These are phyloP conservation scores for Rhabdomys dilectus DNA, from an alignment of 2,113 vertebrate species.

Conservation along the genomic window DNA sequence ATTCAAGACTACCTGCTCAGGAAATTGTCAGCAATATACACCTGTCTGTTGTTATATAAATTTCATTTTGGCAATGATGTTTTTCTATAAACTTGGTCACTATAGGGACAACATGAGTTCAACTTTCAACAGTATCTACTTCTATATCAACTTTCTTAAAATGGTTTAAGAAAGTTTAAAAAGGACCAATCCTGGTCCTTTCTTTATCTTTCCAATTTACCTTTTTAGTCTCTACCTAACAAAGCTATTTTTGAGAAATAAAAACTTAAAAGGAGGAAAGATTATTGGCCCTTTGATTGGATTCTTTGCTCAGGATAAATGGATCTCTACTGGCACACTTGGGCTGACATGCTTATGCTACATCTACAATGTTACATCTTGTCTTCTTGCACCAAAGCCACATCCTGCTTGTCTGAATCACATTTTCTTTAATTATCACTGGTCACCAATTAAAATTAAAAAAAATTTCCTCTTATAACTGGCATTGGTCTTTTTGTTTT, in stretches of 20 bases:
- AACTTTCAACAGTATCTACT: constrained; percentile 8
- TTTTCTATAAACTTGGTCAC: background rate
- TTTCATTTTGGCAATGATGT: background rate
- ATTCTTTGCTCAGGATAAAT: background rate
- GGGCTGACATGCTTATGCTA: background rate
- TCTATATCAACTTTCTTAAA: background rate
- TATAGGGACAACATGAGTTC: background rate
- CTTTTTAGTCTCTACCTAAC: background rate
- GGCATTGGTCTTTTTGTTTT: background rate
- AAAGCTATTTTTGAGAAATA: background rate
- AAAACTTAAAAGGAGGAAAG: background rate
- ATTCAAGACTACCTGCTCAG: background rate
- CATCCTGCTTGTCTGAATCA: background rate
- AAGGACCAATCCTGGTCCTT: background rate
- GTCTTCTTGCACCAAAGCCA: background rate
- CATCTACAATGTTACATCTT: background rate
- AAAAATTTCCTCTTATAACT: background rate
- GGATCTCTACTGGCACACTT: background rate
- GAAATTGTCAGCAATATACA: background rate
- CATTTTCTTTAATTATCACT: background rate
- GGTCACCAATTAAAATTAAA: background rate
- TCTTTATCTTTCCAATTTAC: background rate
- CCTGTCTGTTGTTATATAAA: background rate
- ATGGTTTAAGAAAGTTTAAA: too few species aligned
- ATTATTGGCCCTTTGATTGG: background rate